These are phyloP conservation scores for Arion vulgaris DNA, from an alignment of 1,140 invertebrate genomes.

Conservation along the genomic window DNA sequence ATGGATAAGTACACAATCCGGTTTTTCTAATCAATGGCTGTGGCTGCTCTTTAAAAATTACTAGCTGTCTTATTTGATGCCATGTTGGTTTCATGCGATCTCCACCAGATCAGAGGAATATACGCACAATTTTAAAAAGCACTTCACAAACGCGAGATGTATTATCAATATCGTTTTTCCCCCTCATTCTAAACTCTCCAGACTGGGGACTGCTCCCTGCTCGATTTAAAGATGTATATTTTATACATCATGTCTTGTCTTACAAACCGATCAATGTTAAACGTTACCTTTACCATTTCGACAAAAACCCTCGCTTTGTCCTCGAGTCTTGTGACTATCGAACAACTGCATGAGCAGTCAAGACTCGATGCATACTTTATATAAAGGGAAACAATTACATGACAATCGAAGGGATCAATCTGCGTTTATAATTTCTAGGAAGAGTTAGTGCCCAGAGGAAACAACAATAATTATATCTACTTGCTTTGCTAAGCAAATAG, in stretches of 20 bases:
- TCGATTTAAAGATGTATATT: background rate
- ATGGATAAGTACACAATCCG: background rate
- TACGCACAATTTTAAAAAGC: background rate
- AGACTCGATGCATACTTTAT: background rate
- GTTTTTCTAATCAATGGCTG: background rate
- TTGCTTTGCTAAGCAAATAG: background rate
- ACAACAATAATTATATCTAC: constrained; percentile 19
- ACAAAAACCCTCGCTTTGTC: background rate
- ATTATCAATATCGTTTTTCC: background rate
- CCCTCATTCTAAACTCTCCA: background rate
- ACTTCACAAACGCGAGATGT: background rate
- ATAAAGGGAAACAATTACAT: background rate
- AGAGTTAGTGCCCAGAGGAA: background rate
- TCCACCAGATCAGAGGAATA: background rate
- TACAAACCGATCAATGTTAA: constrained; percentile 18
- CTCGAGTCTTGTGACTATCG: background rate
- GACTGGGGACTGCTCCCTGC: too few species aligned
- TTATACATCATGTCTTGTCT: background rate
- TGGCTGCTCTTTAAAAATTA: background rate
- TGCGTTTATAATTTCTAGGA: background rate
- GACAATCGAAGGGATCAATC: background rate
- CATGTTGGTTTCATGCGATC: background rate
- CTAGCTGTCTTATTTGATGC: background rate
- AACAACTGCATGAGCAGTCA: background rate
- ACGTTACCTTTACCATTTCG: background rate